A percentile compares a stretch with the other conserved stretches of the same genome.
Conservation (phyloP, 2,797 vertebrate species). For the Limnodromus scolopaceus region DNA sequence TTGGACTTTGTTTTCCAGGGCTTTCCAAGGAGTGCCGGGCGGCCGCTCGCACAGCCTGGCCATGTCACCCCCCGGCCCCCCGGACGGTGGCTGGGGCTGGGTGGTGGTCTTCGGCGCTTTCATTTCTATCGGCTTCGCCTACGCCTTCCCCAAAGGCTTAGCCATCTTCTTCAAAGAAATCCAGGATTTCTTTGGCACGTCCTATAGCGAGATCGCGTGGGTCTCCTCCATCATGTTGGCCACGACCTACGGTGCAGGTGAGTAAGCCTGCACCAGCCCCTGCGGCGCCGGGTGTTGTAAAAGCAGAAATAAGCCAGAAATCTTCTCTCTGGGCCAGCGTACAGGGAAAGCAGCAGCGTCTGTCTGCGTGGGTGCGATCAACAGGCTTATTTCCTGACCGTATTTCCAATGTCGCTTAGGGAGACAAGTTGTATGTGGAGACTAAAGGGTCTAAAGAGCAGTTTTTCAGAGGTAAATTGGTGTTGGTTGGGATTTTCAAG, state of each 20-base stretch:
- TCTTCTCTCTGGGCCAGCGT: fast-evolving
- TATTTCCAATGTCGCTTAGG: background rate
- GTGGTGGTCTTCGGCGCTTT: constrained; percentile 82
- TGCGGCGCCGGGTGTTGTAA: background rate
- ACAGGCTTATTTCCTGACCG: fast-evolving
- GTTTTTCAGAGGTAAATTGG: background rate
- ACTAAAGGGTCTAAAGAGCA: background rate
- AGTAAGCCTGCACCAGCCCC: constrained; percentile 51
- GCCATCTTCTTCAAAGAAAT: constrained; percentile 87
- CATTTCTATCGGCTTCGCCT: constrained; percentile 85
- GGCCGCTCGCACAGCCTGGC: background rate
- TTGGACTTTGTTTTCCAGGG: constrained; percentile 51
- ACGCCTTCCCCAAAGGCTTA: constrained; percentile 83
- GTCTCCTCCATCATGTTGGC: constrained; percentile 86
- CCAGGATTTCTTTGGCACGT: constrained; percentile 81
- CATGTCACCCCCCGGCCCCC: constrained; percentile 77
- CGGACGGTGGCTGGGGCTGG: constrained; percentile 86
- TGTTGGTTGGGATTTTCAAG: background rate
- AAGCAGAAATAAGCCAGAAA: background rate
- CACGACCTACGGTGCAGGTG: constrained; percentile 83
- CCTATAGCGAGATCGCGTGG: constrained; percentile 83
- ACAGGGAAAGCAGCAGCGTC: background rate
- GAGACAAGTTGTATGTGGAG: background rate
- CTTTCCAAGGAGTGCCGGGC: background rate
- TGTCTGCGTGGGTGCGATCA: fast-evolving